Evolutionary conservation across 2,888 invertebrate species (phyloP), one percentile per base, ranked within the genome.

Genomic region (Agrotis exclamationis): DNA sequence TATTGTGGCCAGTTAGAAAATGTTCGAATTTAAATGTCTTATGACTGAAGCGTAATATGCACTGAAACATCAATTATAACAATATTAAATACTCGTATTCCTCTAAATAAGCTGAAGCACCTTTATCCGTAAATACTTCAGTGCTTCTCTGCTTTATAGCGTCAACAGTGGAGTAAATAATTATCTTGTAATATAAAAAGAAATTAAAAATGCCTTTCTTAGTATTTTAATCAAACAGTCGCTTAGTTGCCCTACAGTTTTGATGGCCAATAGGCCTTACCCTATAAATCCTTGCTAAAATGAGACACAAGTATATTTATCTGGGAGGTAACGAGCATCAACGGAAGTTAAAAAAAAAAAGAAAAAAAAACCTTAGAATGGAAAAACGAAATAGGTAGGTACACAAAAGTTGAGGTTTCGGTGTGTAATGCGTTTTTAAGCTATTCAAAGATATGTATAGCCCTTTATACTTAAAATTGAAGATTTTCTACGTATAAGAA

Each of bases 1-100:
- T 63, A 72, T 68, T 69, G 69, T 84, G 79, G 70, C 73, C 69
- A 71, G 71, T 74, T 75, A 75, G 65, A 73, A 75, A 79, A 75
- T 84, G 73, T 79, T 64, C 82, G 79, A 82, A 79, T 83, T 81
- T 75, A 84, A 57, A 76, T 63, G 57, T 54, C 70, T 75, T 63
- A 62, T 74, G 69, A 66, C 44, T 73, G 56, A 69, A 22, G 47
- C 68, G 45, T 45, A 56, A 50, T 75, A 64, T 62, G 53, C 76
- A 69, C 69, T 58, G 76, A 80, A 64, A 60, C 47, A 20, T 14
- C 54, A 80, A 62, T 62, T 24, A 39, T 45, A 60, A 28, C 18
- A 24, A 16, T 33, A 56, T 13, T 44, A 22, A n/a, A 56, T 7
- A 14, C 18, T 11, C 4, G 18, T 48, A 14, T 73, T 63, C 47